Conservation (phyloP, 2,888 invertebrate genomes). For the Habrosyne pyritoides region DNA sequence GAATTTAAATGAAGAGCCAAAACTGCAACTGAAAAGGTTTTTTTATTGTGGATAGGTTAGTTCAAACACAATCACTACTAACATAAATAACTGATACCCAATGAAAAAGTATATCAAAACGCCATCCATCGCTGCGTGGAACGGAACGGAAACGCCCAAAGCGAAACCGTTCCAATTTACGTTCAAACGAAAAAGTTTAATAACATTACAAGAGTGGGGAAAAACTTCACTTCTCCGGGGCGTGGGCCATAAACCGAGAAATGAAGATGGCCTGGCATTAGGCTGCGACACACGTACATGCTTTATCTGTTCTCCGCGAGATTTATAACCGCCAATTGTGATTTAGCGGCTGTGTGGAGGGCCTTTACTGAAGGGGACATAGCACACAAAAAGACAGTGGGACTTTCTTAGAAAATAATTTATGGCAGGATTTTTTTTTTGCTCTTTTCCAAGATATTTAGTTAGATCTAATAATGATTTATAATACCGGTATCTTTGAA, state of each 20-base stretch:
- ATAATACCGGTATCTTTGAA: too few relatives aligned
- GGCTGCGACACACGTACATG: conserved; percentile 55
- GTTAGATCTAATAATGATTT: too few relatives aligned
- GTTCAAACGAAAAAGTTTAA: conserved; percentile 8
- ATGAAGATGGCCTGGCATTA: conserved; percentile 40
- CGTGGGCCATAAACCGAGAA: conserved; percentile 32
- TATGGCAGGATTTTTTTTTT: neutral
- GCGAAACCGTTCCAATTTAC: conserved; percentile 7
- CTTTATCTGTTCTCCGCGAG: conserved; percentile 52
- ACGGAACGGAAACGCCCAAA: neutral
- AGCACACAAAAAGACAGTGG: neutral
- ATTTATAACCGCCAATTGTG: conserved; percentile 55
- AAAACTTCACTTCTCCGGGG: conserved; percentile 1
- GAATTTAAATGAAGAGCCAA: too few relatives aligned
- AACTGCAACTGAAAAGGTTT: too few relatives aligned
- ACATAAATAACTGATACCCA: too few relatives aligned
- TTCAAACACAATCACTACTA: too few relatives aligned
- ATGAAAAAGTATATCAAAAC: neutral
- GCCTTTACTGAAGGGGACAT: conserved; percentile 25
- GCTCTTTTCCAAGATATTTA: neutral
- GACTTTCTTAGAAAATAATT: neutral
- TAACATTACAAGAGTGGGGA: conserved; percentile 1
- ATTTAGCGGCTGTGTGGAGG: conserved; percentile 46
- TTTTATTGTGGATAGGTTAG: too few relatives aligned
- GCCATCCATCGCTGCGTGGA: neutral